phyloP scores from a whole-genome alignment of 2,113 vertebrate species.

The Pyxicephalus adspersus region DNA sequence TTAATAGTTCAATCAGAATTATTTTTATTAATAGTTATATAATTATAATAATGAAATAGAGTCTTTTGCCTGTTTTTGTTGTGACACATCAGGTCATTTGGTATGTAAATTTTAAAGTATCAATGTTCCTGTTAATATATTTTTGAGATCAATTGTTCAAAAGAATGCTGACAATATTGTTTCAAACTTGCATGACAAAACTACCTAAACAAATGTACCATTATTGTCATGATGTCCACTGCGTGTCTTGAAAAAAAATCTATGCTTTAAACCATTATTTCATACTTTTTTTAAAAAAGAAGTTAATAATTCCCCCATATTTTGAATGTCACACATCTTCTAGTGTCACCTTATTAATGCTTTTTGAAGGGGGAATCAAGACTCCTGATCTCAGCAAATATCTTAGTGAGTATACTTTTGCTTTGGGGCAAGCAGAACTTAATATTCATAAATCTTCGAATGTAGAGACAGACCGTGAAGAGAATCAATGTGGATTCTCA shows the following conservation, averaged over 20 bases:
- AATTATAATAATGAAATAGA: too few species aligned
- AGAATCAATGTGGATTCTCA: slow-evolving; percentile 72
- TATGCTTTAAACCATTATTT: slow-evolving; percentile 64
- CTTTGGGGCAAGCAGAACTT: slow-evolving; percentile 77
- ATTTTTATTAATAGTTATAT: too few species aligned
- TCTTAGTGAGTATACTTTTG: slow-evolving; percentile 77
- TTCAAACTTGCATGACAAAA: background rate
- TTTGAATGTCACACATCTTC: slow-evolving; percentile 63
- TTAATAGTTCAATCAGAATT: too few species aligned
- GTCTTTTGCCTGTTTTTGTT: too few species aligned
- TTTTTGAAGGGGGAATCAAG: slow-evolving; percentile 73
- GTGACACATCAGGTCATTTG: too few species aligned
- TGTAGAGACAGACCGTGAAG: slow-evolving; percentile 69
- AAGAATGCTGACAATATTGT: too few species aligned
- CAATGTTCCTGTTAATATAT: too few species aligned
- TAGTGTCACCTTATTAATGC: slow-evolving; percentile 70
- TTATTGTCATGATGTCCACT: slow-evolving; percentile 53
- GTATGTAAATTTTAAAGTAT: too few species aligned
- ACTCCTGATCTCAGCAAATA: slow-evolving; percentile 82
- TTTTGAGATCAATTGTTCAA: too few species aligned
- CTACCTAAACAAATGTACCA: background rate
- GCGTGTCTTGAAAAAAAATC: slow-evolving; percentile 60
- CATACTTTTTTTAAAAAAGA: slow-evolving; percentile 42
- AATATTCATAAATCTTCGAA: slow-evolving; percentile 79
- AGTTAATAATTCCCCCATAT: slow-evolving; percentile 62